Percentiles rank a stretch among this genome's conserved stretches.
Conservation (phyloP, 2,797 vertebrate species). For the Corythornis leucogaster region DNA sequence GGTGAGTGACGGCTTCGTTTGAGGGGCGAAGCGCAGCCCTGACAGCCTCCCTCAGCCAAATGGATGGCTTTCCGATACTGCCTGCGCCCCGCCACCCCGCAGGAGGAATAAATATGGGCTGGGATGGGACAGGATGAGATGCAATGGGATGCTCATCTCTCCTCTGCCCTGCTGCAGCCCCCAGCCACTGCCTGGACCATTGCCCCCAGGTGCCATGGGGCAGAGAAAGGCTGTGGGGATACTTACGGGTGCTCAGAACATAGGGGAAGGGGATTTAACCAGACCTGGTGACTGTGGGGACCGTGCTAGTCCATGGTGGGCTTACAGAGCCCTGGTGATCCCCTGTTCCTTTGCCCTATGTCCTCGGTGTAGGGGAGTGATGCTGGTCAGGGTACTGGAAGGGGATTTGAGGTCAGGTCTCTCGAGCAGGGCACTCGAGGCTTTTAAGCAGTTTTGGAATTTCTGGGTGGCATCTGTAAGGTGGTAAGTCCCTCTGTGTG, state of each 20-base stretch:
- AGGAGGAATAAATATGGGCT: conserved; percentile 5
- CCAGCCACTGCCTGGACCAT: accelerated
- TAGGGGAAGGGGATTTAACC: accelerated
- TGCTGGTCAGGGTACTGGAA: not conserved
- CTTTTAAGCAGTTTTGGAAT: not conserved
- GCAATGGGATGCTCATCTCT: not conserved
- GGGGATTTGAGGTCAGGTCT: not conserved
- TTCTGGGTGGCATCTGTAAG: not conserved
- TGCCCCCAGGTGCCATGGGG: accelerated
- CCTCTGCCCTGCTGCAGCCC: not conserved
- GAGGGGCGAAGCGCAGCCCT: not conserved
- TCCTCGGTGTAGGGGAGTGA: accelerated
- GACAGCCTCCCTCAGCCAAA: not conserved
- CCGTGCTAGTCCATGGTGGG: not conserved
- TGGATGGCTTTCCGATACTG: conserved; percentile 64
- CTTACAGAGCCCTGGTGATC: not conserved
- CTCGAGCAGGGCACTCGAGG: not conserved
- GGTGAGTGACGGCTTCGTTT: conserved; percentile 51
- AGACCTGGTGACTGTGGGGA: not conserved
- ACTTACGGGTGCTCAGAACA: not conserved
- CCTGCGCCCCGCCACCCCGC: not conserved
- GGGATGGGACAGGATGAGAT: not conserved
- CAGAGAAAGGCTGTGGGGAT: not conserved
- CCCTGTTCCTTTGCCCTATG: accelerated
- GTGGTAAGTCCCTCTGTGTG: not conserved